phyloP scores from a whole-genome alignment of 2,888 invertebrate species.

The Alsophila aescularia region DNA sequence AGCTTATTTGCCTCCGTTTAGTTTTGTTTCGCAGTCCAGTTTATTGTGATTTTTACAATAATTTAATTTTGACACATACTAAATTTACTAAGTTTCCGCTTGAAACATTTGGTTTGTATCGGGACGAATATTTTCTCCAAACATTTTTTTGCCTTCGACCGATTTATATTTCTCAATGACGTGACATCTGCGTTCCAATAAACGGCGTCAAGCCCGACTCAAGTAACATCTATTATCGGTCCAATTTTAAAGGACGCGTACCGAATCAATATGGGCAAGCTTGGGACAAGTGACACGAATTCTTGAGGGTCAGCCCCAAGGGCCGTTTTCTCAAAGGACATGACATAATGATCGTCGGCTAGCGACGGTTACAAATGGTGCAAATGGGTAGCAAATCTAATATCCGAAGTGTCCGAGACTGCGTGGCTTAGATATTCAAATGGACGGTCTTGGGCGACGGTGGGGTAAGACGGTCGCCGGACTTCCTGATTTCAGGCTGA shows the following conservation, averaged over 20 bases:
- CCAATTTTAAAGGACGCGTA: slow-evolving; percentile 70
- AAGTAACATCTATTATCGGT: slow-evolving; percentile 71
- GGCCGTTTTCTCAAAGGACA: slow-evolving; percentile 57
- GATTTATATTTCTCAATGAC: slow-evolving; percentile 27
- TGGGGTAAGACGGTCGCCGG: slow-evolving; percentile 47
- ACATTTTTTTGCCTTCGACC: neutral
- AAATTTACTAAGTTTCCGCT: no score
- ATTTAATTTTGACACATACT: no score
- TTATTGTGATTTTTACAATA: no score
- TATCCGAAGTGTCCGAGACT: slow-evolving; percentile 75
- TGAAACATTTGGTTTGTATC: no score
- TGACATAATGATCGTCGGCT: slow-evolving; percentile 79
- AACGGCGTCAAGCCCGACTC: slow-evolving; percentile 53
- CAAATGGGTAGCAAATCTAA: slow-evolving; percentile 82
- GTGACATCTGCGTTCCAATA: slow-evolving; percentile 48
- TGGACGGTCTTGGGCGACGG: slow-evolving; percentile 57
- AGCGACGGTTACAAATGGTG: slow-evolving; percentile 76
- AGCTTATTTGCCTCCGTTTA: no score
- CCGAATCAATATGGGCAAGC: slow-evolving; percentile 67
- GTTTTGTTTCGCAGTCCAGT: no score
- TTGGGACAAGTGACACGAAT: slow-evolving; percentile 58
- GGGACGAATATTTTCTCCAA: neutral
- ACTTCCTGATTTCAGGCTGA: slow-evolving; percentile 59
- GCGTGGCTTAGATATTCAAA: slow-evolving; percentile 68
- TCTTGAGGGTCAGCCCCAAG: slow-evolving; percentile 68